Evolutionary conservation across 1,140 invertebrate species (phyloP), one percentile per base, ranked within the genome.

Genomic region (Leucophenga varia): DNA sequence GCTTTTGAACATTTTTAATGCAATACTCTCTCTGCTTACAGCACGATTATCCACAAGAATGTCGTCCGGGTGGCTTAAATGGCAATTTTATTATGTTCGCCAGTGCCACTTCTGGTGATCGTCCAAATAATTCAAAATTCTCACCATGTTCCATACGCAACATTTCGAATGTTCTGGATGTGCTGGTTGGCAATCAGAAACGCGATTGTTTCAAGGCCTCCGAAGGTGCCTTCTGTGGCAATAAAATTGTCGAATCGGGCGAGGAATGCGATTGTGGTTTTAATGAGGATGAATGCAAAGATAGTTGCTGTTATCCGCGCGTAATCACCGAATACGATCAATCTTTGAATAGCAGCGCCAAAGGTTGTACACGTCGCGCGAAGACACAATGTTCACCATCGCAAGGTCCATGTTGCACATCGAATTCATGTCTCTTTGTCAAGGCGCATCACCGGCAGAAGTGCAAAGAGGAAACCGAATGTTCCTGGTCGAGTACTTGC

Each of bases 191-290:
- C 54, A 90, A 89, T 32, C 87, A 91, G 54, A 98, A 98, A 73
- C 79, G 87, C n/a, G 97, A 98, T 77, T 99, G 97, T 72, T 97
- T 99, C 75, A 77, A 80, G 79, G 90, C 86, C 19, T 91, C 89
- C 43, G 88, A 87, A 47, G 94, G 92, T 48, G 92, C 96, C 18
- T 99, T 98, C 82, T 99, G 97, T 79, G 97, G 97, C 12, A 99
- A 99, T 76, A 96, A 97, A 79, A 97, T 99, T 64, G 93, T 97
- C 1, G 97, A 99, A 77, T 88, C 87, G 21, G 94, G 91, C 10
- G 97, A 99, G 77, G 91, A 99, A 77, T 99, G 97, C 72, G 97
- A 99, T 77, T 99, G 97, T 75, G 97, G 97, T 17, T 99, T 96
- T 74, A 91, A 95, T 65, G 86, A 91, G 46, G 82, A 85, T 16